Evolutionary conservation across 35 echinoderm and acorn worm genomes (phyloP).

Genomic region (Apostichopus californicus): DNA sequence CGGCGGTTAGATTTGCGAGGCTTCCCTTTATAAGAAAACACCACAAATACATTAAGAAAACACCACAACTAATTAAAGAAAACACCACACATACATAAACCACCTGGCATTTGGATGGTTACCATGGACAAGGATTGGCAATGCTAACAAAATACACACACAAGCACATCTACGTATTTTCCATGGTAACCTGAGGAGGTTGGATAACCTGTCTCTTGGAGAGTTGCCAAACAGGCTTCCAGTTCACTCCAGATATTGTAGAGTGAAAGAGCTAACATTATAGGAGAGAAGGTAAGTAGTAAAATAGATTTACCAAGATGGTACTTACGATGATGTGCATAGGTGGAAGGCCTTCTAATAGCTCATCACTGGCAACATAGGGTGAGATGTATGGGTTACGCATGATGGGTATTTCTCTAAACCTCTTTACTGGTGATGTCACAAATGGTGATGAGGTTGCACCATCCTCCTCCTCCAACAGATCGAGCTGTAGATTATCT

Average conservation of each 20-base stretch:
- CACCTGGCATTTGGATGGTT: no score
- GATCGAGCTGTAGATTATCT: slow-evolving; percentile 67
- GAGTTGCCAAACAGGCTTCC: no score
- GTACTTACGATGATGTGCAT: slow-evolving; percentile 89
- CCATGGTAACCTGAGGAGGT: no score
- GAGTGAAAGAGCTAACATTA: no score
- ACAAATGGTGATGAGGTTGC: slow-evolving; percentile 63
- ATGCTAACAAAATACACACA: neutral
- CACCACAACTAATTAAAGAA: no score
- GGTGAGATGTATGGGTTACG: slow-evolving; percentile 92
- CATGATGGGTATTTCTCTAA: slow-evolving; percentile 86
- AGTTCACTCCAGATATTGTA: no score
- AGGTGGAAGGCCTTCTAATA: slow-evolving; percentile 87
- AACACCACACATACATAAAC: no score
- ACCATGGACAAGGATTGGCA: no score
- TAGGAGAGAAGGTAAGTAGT: no score
- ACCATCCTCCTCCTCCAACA: slow-evolving; percentile 49
- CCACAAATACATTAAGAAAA: no score
- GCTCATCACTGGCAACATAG: slow-evolving; percentile 75
- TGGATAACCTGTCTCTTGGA: neutral
- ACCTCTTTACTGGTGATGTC: slow-evolving; percentile 75
- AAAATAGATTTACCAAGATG: neutral
- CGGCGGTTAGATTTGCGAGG: no score
- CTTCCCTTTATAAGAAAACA: no score
- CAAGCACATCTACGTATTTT: neutral